phyloP scores from a whole-genome alignment of 2,888 invertebrate species.

The Eretmocerus hayati region DNA sequence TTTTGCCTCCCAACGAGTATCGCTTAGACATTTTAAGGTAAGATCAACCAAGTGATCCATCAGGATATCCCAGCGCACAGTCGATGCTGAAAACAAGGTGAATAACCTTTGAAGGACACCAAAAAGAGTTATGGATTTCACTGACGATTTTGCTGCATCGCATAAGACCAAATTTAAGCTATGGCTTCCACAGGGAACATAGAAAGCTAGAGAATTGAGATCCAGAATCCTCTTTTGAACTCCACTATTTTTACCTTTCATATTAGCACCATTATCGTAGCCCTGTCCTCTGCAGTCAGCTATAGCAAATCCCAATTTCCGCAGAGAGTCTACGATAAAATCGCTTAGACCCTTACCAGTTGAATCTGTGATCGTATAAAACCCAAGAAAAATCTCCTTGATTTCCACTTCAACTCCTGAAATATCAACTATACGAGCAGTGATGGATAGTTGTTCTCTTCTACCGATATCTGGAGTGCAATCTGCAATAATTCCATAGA shows the following conservation, averaged over 20 bases:
- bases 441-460: background rate
- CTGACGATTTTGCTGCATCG: slow-evolving; percentile 25
- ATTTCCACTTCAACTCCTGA: no score
- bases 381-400: background rate
- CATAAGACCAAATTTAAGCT: slow-evolving; percentile 28
- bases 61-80: slow-evolving; percentile 29
- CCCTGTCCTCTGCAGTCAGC: background rate
- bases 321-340: background rate
- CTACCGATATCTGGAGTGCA: background rate
- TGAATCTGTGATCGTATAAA: background rate
- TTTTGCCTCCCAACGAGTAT: slow-evolving; percentile 31
- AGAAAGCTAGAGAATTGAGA: background rate
- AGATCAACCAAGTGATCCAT: slow-evolving; percentile 28
- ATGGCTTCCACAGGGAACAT: slow-evolving; percentile 21
- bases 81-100: slow-evolving; percentile 26
- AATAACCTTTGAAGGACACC: slow-evolving; percentile 31
- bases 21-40: no score
- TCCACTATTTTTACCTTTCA: background rate
- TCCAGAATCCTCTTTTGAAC: background rate
- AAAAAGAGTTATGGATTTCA: slow-evolving; percentile 35
- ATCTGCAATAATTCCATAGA: background rate
- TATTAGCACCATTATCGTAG: background rate
- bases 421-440: no score
- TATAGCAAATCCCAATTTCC: background rate
- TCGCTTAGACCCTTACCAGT: background rate